Evolutionary conservation across 2,797 vertebrate species (phyloP), one percentile per base, ranked within the genome.

Genomic region (Pristis pectinata): DNA sequence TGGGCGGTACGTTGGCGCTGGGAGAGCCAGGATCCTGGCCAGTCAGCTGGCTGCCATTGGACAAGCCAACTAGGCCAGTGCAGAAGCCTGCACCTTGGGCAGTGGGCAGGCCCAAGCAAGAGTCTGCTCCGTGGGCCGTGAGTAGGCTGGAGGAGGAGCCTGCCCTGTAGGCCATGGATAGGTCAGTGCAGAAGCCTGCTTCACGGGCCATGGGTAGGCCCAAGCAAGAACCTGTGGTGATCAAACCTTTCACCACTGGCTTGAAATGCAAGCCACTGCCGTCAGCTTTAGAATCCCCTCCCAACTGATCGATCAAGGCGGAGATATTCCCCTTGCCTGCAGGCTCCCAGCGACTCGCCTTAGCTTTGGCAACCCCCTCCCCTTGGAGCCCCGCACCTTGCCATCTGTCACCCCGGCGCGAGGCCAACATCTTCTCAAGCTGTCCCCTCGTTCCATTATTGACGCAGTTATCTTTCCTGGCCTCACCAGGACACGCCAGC

Each of bases 401-500:
- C 11, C 37, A 49, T 24, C 30, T 74, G 70, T 0, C 6, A 11
- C 30, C 70, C 70, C 13, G 9, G 15, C 3, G 13, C 13, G 8
- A 37, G 15, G 3, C 95, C 0, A 0, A n/a, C 67, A 93, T 95
- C 95, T 96, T 96, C 95, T 96, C 95, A 30, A 95, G 95, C 91
- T 93, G 95, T 93, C 94, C 70, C 41, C 13, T 74, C 0, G 9
- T 0, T 9, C 27, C 2, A 49, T 30, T 93, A 76, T 56, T 94
- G 74, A 95, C 11, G 1, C 22, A 92, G 49, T 95, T 96, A 77
- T 95, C 95, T 95, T 96, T 95, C 96, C 95, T 95, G 95, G 94
- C 95, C 2, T 95, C 80, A 0, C 95, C 0, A 0, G 96, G 96
- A 76, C 96, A 94, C 96, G 96, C 95, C 95, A 96, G 94, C 24